These are phyloP conservation scores for Euglossa dilemma DNA, from an alignment of 1,140 invertebrate species.

Conservation along the genomic window DNA sequence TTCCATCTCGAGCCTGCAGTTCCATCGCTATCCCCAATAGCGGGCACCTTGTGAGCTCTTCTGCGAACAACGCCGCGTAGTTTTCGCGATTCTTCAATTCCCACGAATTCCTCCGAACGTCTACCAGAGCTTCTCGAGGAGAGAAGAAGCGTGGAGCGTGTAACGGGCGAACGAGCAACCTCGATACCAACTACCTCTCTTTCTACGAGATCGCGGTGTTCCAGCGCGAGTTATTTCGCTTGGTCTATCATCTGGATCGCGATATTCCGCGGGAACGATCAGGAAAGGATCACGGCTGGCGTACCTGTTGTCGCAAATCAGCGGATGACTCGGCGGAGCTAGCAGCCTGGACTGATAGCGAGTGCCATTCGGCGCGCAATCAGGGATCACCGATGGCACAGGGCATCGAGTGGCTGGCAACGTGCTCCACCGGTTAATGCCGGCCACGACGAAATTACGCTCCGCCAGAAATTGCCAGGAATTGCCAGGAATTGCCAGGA, in stretches of 20 bases:
- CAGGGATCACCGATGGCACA: constrained; percentile 34
- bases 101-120: too few species aligned
- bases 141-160: not conserved
- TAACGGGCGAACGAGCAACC: not conserved
- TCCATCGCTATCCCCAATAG: too few species aligned
- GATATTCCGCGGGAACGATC: not conserved
- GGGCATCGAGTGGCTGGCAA: constrained; percentile 23
- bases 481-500: constrained; percentile 53
- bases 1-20: too few species aligned
- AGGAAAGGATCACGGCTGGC: not conserved
- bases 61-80: too few species aligned
- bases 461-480: too few species aligned
- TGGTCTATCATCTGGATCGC: rapidly evolving
- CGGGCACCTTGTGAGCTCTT: too few species aligned
- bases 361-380: constrained; percentile 18
- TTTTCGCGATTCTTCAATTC: not conserved
- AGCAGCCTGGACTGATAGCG: constrained; percentile 4
- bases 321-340: not conserved
- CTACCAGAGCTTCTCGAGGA: too few species aligned
- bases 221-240: not conserved
- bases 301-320: constrained; percentile 4
- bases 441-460: constrained; percentile 47
- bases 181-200: too few species aligned
- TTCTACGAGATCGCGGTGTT: not conserved
- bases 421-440: constrained; percentile 44